Evolutionary conservation across 2,888 invertebrate genomes (phyloP).

Genomic region (Eremobia ochroleuca): DNA sequence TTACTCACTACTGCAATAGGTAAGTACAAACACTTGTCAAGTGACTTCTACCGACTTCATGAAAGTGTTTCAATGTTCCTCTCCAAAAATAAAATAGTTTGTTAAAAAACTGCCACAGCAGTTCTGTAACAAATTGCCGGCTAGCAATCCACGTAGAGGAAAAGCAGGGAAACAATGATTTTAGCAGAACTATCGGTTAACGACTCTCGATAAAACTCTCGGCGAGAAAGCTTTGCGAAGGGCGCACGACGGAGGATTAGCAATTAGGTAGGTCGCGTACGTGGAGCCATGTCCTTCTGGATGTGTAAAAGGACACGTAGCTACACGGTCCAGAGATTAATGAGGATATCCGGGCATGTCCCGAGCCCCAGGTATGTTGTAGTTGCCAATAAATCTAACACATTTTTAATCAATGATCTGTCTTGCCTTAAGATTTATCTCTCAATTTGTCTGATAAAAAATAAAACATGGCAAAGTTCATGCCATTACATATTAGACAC

Average conservation of each 20-base stretch:
- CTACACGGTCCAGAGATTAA: constrained; percentile 55
- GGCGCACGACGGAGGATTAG: constrained; percentile 55
- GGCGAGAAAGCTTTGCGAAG: constrained; percentile 41
- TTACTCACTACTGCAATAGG: too few species aligned
- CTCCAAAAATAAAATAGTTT: not conserved
- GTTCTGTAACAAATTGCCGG: constrained; percentile 29
- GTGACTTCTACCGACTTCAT: too few species aligned
- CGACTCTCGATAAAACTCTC: constrained; percentile 59
- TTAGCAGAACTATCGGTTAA: constrained; percentile 57
- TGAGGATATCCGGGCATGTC: constrained; percentile 53
- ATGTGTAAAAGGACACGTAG: constrained; percentile 39
- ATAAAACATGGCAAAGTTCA: constrained; percentile 14
- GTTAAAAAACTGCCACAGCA: not conserved
- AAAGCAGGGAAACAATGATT: constrained; percentile 53
- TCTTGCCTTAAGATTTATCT: constrained; percentile 24
- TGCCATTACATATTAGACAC: not conserved
- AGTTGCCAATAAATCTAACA: constrained; percentile 46
- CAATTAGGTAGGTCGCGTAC: constrained; percentile 55
- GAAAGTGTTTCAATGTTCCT: not conserved
- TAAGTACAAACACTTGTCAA: too few species aligned
- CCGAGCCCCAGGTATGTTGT: constrained; percentile 26
- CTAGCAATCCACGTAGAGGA: constrained; percentile 30
- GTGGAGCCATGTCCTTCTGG: constrained; percentile 16
- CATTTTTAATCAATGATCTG: constrained; percentile 55
- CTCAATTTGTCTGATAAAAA: constrained; percentile 29